Evolutionary conservation across 1,140 invertebrate species (phyloP).

Genomic region (Panagrolaimus sp.): DNA sequence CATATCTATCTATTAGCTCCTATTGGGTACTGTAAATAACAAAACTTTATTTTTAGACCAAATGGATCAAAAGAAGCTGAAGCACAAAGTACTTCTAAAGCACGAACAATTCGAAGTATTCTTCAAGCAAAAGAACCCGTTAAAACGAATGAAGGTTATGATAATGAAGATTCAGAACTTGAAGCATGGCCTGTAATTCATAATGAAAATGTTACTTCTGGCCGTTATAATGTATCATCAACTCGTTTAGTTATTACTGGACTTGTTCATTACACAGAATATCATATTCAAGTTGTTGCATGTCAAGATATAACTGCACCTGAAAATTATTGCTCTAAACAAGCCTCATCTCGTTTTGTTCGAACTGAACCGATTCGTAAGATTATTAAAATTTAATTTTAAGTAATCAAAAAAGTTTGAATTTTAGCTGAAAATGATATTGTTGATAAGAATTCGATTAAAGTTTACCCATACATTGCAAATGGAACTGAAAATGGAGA

Average conservation of each 20-base stretch:
- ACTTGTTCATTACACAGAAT: slow-evolving; percentile 62
- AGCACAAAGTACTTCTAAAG: neutral
- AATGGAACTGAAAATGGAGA: slow-evolving; percentile 12
- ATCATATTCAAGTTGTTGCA: slow-evolving; percentile 58
- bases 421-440: slow-evolving; percentile 41
- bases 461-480: slow-evolving; percentile 24
- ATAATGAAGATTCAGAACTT: neutral
- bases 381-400: neutral
- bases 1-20: neutral
- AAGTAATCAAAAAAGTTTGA: neutral
- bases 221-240: slow-evolving; percentile 44
- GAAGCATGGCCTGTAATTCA: neutral
- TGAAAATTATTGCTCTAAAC: slow-evolving; percentile 41
- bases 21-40: neutral
- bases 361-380: slow-evolving; percentile 15
- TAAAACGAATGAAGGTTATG: neutral
- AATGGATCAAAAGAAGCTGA: neutral
- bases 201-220: slow-evolving; percentile 13
- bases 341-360: neutral
- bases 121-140: too few relatives aligned
- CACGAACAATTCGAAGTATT: neutral
- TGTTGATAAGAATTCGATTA: slow-evolving; percentile 37
- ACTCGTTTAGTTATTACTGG: slow-evolving; percentile 49
- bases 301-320: slow-evolving; percentile 38
- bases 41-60: neutral